These are phyloP conservation scores for Poecile atricapillus DNA, from an alignment of 2,113 vertebrate genomes.

Conservation along the genomic window DNA sequence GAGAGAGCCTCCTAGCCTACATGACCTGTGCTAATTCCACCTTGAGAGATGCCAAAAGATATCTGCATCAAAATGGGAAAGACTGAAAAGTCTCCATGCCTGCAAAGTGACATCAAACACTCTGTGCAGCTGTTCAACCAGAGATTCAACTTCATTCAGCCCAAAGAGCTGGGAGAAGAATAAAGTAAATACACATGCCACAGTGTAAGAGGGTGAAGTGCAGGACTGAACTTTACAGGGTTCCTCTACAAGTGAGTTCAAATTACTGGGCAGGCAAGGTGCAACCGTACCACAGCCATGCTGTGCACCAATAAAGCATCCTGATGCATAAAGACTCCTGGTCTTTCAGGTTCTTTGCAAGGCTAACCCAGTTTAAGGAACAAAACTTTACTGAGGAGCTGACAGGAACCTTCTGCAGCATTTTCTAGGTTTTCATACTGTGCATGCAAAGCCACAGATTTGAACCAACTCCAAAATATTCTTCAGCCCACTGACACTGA, in stretches of 20 bases:
- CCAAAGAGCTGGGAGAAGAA: background rate
- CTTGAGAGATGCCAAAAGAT: slow-evolving; percentile 58
- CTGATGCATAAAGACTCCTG: background rate
- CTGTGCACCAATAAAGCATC: background rate
- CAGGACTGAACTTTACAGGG: background rate
- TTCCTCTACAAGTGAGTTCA: background rate
- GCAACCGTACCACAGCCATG: fast-evolving
- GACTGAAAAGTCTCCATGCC: background rate
- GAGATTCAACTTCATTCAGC: background rate
- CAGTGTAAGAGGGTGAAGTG: background rate
- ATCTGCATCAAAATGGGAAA: slow-evolving; percentile 74
- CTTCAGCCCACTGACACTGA: background rate
- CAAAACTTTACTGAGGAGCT: background rate
- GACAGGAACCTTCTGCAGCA: background rate
- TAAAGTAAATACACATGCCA: background rate
- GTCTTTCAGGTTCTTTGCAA: background rate
- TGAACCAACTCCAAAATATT: background rate
- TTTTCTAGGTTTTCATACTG: background rate
- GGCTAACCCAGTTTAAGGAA: background rate
- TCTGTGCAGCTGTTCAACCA: slow-evolving; percentile 69
- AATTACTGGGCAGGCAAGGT: background rate
- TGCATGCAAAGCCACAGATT: background rate
- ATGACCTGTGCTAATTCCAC: slow-evolving; percentile 1
- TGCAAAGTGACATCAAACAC: slow-evolving; percentile 55
- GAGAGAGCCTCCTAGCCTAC: background rate